Conservation (phyloP, 2,888 invertebrate genomes). For the Macaria liturata region DNA sequence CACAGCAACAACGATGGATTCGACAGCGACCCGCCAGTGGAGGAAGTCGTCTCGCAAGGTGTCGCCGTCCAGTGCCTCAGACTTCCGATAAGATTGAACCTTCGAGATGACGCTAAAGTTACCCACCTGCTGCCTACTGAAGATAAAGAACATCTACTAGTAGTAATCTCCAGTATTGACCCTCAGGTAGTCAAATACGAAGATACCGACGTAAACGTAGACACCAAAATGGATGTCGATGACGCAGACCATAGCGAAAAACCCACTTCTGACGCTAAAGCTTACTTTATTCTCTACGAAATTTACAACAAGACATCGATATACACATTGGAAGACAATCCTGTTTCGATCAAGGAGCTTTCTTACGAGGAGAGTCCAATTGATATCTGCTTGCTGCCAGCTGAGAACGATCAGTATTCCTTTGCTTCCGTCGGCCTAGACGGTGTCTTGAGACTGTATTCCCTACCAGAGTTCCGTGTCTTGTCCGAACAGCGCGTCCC, state of each 20-base stretch:
- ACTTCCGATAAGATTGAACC: slow-evolving; percentile 76
- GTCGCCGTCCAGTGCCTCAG: slow-evolving; percentile 83
- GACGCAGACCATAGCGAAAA: slow-evolving; percentile 57
- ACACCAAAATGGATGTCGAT: slow-evolving; percentile 75
- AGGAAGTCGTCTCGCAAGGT: slow-evolving; percentile 70
- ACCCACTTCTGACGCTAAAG: slow-evolving; percentile 58
- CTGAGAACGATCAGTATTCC: slow-evolving; percentile 80
- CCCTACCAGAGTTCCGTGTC: slow-evolving; percentile 87
- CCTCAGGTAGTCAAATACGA: slow-evolving; percentile 61
- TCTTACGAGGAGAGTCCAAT: slow-evolving; percentile 86
- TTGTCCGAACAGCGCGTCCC: slow-evolving; percentile 87
- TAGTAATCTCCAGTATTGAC: slow-evolving; percentile 77
- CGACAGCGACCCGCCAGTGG: slow-evolving; percentile 71
- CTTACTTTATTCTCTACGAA: slow-evolving; percentile 69
- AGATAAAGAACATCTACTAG: slow-evolving; percentile 87
- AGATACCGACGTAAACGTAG: slow-evolving; percentile 62
- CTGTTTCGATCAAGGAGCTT: slow-evolving; percentile 84
- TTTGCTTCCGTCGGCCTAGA: slow-evolving; percentile 89
- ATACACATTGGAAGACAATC: slow-evolving; percentile 81
- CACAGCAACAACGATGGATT: slow-evolving; percentile 77
- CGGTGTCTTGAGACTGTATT: slow-evolving; percentile 89
- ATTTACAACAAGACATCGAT: slow-evolving; percentile 65
- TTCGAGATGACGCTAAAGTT: slow-evolving; percentile 78
- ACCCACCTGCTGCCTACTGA: slow-evolving; percentile 87
- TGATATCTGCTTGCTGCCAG: slow-evolving; percentile 87